A percentile compares a stretch with the other conserved stretches of the same genome.
phyloP scores from a whole-genome alignment of 2,797 vertebrate species.

The Platalea minor region DNA sequence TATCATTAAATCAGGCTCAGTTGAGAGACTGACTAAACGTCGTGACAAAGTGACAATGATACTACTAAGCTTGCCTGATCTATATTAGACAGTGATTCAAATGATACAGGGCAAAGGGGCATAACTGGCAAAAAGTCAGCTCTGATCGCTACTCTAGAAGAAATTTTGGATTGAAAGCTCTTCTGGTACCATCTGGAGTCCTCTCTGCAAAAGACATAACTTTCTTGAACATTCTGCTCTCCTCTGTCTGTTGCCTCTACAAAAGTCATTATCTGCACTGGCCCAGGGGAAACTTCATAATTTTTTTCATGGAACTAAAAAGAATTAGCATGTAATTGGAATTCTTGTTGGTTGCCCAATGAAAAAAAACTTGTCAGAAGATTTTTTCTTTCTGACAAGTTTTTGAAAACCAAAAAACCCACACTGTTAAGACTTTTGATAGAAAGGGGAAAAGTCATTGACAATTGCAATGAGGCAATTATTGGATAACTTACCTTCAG shows the following conservation, averaged over 20 bases:
- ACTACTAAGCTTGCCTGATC: neutral
- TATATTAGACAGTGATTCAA: neutral
- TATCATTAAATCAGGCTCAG: neutral
- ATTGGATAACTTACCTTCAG: constrained; percentile 22
- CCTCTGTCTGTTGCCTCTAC: neutral
- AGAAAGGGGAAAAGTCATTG: neutral
- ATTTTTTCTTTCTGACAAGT: neutral
- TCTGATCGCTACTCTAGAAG: neutral
- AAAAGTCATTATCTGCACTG: neutral
- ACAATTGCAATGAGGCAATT: constrained; percentile 4
- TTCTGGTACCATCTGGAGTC: neutral
- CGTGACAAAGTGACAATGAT: neutral
- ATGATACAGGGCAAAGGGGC: neutral
- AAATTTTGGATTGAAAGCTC: neutral
- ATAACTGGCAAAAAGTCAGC: neutral
- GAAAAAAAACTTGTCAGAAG: neutral
- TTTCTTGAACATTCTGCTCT: neutral
- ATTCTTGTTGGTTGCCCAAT: neutral
- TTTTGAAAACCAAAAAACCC: neutral
- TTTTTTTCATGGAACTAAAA: neutral
- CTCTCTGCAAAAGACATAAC: neutral
- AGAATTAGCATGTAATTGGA: neutral
- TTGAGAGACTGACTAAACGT: neutral
- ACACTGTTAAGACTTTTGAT: neutral
- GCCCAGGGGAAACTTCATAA: neutral